Base-by-base conservation (phyloP, 2,797 vertebrate species). In the Clarias platycephalus region DNA sequence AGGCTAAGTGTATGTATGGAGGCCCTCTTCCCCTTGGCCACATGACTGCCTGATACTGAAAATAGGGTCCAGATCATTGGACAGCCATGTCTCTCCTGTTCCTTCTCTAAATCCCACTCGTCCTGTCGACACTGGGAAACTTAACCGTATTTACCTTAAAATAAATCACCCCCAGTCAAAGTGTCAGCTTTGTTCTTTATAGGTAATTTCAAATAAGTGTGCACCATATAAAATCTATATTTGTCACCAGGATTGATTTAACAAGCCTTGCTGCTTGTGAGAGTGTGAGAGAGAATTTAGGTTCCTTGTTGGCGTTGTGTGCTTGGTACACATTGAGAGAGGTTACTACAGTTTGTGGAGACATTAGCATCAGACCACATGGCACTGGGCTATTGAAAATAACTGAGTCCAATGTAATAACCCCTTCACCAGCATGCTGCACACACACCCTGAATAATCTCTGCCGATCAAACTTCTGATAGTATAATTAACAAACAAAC, bases 1-100 rank as follows among this genome's bases (percentile, higher is more conserved):
- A 85, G 85, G 88, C 80, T 84, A 86, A 85, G 84, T 88, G 86
- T 84, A 80, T 67, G 78, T 80, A 85, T 86, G 83, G 85, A 88
- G 86, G 86, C 82, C 83, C 85, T 87, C 83, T 89, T 84, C 74
- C 82, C 76, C 80, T 81, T 68, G 82, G 82, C 84, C 88, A 88
- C 84, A 86, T 89, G 86, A 88, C 80, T 83, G 83, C 77, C 77
- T 88, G 80, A 81, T 83, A 83, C 87, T 53, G 82, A 85, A 87
- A 87, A 89, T 87, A 88, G 84, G 83, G 82, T 84, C 74, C 76
- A 66, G 84, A 83, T 74, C 79, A 86, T 74, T 71, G 84, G 83
- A 83, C 87, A 62, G 74, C 82, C 83, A 82, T 67, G 66, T 85
- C 83, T 85, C 84, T 60, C 62, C 55, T 2, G 62, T 85, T 76